phyloP scores from a whole-genome alignment of 2,113 vertebrate species.

The Rhombomys opimus region DNA sequence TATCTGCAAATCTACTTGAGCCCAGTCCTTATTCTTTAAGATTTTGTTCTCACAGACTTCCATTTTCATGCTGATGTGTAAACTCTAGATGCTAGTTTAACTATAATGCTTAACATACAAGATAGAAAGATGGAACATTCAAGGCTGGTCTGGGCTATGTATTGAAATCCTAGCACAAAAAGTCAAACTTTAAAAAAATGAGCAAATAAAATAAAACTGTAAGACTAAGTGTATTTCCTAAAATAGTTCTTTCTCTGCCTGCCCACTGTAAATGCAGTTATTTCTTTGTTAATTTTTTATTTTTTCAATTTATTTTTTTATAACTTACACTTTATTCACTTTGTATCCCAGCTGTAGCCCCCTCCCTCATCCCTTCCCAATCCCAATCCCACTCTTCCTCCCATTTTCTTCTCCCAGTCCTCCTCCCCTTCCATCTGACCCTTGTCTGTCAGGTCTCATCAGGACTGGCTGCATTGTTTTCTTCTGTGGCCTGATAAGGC shows the following conservation, averaged over 20 bases:
- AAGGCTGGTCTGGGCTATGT: background rate
- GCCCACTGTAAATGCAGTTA: too few species aligned
- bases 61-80: background rate
- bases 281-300: too few species aligned
- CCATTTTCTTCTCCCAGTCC: too few species aligned
- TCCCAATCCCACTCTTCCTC: too few species aligned
- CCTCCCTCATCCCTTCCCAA: too few species aligned
- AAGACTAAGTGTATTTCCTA: constrained; percentile 36
- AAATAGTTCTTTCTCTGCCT: background rate
- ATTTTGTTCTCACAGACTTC: background rate
- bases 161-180: background rate
- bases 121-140: background rate
- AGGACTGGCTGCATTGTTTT: too few species aligned
- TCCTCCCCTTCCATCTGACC: too few species aligned
- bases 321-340: too few species aligned
- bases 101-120: background rate
- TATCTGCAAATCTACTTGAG: background rate
- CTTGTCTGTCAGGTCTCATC: too few species aligned
- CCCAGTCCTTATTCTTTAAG: background rate
- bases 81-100: background rate
- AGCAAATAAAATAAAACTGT: background rate
- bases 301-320: too few species aligned
- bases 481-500: too few species aligned
- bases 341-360: too few species aligned
- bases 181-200: background rate